These are phyloP conservation scores for Myathropa florea DNA, from an alignment of 2,888 invertebrate genomes.

Conservation along the genomic window DNA sequence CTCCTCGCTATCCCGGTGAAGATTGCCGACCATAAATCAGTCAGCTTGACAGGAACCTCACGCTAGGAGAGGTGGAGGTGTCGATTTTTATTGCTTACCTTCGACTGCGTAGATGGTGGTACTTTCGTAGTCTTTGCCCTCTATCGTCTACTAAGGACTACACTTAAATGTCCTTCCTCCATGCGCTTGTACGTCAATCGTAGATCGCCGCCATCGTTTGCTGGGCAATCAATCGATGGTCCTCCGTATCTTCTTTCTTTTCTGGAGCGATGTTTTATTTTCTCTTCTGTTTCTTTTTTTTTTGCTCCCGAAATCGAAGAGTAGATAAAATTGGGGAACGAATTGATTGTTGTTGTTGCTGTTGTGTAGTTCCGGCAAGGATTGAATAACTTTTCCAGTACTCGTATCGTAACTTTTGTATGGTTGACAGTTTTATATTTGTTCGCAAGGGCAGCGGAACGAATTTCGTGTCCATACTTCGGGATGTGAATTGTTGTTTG, in stretches of 20 bases:
- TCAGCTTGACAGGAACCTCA: constrained; percentile 53
- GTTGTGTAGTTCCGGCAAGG: constrained; percentile 6
- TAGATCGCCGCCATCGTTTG: constrained; percentile 11
- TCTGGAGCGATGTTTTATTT: constrained; percentile 36
- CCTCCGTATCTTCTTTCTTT: neutral
- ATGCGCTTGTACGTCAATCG: neutral
- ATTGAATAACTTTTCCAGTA: constrained; percentile 43
- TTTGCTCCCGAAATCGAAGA: constrained; percentile 25
- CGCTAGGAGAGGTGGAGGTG: constrained; percentile 43
- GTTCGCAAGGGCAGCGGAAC: constrained; percentile 28
- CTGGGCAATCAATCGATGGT: constrained; percentile 44
- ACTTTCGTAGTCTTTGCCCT: constrained; percentile 21
- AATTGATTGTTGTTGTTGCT: constrained; percentile 56
- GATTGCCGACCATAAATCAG: constrained; percentile 62
- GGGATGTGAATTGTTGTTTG: constrained; percentile 21
- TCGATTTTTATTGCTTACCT: constrained; percentile 63
- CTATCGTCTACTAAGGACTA: neutral
- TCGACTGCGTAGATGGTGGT: constrained; percentile 30
- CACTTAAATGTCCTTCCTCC: neutral
- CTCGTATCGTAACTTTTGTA: constrained; percentile 48
- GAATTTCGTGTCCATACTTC: constrained; percentile 36
- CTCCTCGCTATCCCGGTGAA: neutral
- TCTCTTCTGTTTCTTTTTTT: neutral
- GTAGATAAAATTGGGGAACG: constrained; percentile 47
- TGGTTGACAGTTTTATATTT: constrained; percentile 59